Percentiles rank a stretch among this genome's conserved stretches.
Conservation (phyloP, 2,113 vertebrate genomes). For the Thamnophis sirtalis region DNA sequence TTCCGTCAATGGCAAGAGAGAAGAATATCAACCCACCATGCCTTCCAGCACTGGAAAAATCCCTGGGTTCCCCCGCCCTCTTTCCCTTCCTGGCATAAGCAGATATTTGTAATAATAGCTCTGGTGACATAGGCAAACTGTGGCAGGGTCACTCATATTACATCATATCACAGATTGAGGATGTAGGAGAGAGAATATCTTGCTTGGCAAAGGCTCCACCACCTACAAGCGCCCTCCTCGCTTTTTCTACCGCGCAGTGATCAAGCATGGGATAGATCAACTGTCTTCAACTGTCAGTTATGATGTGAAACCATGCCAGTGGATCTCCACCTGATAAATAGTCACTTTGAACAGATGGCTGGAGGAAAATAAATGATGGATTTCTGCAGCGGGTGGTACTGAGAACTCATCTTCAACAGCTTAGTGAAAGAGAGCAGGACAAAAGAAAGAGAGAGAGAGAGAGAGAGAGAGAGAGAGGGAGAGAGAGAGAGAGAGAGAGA, state of each 20-base stretch:
- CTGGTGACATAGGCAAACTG: background rate
- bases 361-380: background rate
- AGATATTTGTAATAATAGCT: background rate
- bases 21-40: too few relatives aligned
- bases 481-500: background rate
- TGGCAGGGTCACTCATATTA: background rate
- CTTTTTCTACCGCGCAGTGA: background rate
- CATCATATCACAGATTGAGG: background rate
- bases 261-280: background rate
- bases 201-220: background rate
- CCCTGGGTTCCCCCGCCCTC: background rate
- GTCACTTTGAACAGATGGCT: background rate
- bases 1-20: background rate
- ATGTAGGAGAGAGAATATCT: background rate
- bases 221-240: background rate
- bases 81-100: too few relatives aligned
- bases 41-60: background rate
- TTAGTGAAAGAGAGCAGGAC: background rate
- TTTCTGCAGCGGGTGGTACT: background rate
- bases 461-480: background rate
- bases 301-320: background rate
- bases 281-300: background rate
- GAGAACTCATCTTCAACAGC: background rate
- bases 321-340: background rate
- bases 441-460: background rate